Percentiles rank a stretch among this genome's conserved stretches.
These are phyloP conservation scores for Pyrocephalus nanus DNA, from an alignment of 2,797 vertebrate genomes.

Conservation along the genomic window DNA sequence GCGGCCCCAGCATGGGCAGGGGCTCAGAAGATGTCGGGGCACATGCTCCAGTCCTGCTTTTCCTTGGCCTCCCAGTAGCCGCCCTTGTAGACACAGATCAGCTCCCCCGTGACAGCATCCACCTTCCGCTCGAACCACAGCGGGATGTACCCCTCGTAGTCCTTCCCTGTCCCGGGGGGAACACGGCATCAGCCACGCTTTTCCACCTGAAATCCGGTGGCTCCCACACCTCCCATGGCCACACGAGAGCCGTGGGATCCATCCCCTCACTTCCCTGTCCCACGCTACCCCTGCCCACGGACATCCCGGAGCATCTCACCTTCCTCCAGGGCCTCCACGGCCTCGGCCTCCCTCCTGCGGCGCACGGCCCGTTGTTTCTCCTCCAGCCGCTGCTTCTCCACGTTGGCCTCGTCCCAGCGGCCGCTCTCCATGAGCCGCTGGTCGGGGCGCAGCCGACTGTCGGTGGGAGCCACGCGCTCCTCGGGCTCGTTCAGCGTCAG, in stretches of 20 bases:
- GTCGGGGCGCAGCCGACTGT: conserved; percentile 79
- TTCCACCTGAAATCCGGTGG: rapidly evolving
- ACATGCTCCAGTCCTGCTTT: conserved; percentile 88
- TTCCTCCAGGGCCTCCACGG: conserved; percentile 68
- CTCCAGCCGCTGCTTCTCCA: conserved; percentile 81
- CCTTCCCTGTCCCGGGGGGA: conserved; percentile 79
- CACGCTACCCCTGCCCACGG: background rate
- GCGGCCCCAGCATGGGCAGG: background rate
- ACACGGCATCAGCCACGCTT: rapidly evolving
- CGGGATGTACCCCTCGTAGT: conserved; percentile 87
- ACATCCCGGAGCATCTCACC: background rate
- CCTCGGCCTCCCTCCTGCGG: conserved; percentile 68
- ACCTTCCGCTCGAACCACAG: conserved; percentile 94
- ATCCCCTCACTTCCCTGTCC: background rate
- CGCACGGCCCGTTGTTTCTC: conserved; percentile 78
- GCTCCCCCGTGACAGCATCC: conserved; percentile 88
- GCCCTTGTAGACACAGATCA: conserved; percentile 90
- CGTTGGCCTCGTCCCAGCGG: conserved; percentile 82
- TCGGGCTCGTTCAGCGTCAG: conserved; percentile 80
- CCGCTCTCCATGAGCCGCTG: conserved; percentile 83
- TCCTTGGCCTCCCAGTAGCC: conserved; percentile 98
- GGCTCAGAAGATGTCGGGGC: conserved; percentile 93
- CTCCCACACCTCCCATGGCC: background rate
- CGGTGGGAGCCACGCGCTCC: conserved; percentile 75
- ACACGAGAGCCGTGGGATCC: rapidly evolving